These are phyloP conservation scores for Nixonia krombeini DNA, from an alignment of 1,140 invertebrate species.

Conservation along the genomic window DNA sequence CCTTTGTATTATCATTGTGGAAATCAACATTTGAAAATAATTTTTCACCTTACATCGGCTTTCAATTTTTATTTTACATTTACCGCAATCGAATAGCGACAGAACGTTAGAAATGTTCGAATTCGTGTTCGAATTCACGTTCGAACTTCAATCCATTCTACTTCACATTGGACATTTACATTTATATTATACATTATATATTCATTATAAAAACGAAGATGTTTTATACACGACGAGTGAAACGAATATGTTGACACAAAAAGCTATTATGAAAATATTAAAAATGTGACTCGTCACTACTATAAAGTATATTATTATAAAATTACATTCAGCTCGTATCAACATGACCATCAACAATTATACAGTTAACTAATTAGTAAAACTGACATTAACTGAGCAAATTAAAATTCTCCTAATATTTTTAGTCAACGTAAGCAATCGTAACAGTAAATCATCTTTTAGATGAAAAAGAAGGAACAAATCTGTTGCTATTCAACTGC, in stretches of 20 bases:
- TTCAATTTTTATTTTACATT: slow-evolving; percentile 1
- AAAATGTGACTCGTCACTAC: too few relatives aligned
- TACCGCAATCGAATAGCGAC: slow-evolving; percentile 22
- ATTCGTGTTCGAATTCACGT: neutral
- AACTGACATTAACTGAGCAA: too few relatives aligned
- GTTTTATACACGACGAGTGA: too few relatives aligned
- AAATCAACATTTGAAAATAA: slow-evolving; percentile 18
- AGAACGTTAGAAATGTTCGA: neutral
- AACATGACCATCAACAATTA: too few relatives aligned
- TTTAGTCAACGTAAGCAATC: neutral
- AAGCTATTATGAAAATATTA: too few relatives aligned
- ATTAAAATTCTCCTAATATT: neutral
- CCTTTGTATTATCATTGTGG: slow-evolving; percentile 34
- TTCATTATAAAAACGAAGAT: too few relatives aligned
- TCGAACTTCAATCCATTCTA: neutral
- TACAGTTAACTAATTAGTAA: too few relatives aligned
- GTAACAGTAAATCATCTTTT: neutral
- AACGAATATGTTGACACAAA: too few relatives aligned
- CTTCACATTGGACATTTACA: neutral
- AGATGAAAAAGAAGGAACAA: neutral
- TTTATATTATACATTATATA: too few relatives aligned
- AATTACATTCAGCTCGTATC: too few relatives aligned
- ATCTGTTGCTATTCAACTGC: slow-evolving; percentile 15
- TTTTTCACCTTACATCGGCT: neutral
- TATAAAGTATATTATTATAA: too few relatives aligned